Conservation (phyloP, 2,888 invertebrate genomes). For the Aproaerema taeniolella region DNA sequence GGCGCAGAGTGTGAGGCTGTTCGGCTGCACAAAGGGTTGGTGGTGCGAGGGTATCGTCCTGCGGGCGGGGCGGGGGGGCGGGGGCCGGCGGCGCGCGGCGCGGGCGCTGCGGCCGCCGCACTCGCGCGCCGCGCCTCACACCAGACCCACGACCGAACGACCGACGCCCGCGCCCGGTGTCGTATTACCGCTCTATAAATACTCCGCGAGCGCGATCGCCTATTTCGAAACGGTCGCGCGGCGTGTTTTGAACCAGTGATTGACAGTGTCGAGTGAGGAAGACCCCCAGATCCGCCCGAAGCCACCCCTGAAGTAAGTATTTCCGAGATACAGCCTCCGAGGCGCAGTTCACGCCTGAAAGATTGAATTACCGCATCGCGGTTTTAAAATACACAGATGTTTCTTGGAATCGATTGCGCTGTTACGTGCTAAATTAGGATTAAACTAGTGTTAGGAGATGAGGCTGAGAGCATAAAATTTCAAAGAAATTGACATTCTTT, state of each 20-base stretch:
- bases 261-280: conserved; percentile 74
- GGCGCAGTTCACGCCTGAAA: conserved; percentile 24
- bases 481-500: too few relatives aligned
- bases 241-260: conserved; percentile 75
- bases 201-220: conserved; percentile 72
- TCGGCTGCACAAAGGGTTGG: conserved; percentile 45
- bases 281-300: conserved; percentile 42
- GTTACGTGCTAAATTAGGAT: conserved; percentile 65
- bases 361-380: conserved; percentile 50
- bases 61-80: conserved; percentile 23
- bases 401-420: conserved; percentile 58
- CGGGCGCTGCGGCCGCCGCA: conserved; percentile 30
- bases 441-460: too few relatives aligned
- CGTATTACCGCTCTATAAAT: conserved; percentile 76
- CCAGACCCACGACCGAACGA: conserved; percentile 57
- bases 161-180: conserved; percentile 67
- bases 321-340: conserved; percentile 26
- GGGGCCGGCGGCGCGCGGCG: conserved; percentile 14
- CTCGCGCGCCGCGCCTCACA: conserved; percentile 62
- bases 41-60: conserved; percentile 60
- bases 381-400: conserved; percentile 72
- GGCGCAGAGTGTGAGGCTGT: conserved; percentile 21
- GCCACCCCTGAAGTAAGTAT: conserved; percentile 59
- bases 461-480: too few relatives aligned
- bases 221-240: conserved; percentile 72